Percentiles rank a stretch among this genome's conserved stretches.
These are phyloP conservation scores for Eidolon dupreanum DNA, from an alignment of 2,797 vertebrate genomes.

Conservation along the genomic window DNA sequence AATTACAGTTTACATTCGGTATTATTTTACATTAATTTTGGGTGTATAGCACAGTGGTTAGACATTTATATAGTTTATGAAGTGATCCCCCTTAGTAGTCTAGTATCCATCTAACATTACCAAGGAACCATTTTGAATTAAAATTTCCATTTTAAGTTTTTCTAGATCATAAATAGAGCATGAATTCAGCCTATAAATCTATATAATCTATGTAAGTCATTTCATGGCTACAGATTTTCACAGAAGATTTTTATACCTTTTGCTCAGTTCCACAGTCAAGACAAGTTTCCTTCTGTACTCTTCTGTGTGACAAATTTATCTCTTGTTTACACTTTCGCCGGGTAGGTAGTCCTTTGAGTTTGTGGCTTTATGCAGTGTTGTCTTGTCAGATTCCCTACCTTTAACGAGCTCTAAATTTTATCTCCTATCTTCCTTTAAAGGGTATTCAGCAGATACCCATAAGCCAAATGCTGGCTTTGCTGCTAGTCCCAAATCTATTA, in stretches of 20 bases:
- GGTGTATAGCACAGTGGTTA: too few relatives aligned
- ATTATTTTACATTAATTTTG: too few relatives aligned
- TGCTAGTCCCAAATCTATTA: background rate
- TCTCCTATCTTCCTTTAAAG: background rate
- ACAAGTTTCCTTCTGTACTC: background rate
- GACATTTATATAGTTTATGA: too few relatives aligned
- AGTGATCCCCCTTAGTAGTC: too few relatives aligned
- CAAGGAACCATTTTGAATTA: too few relatives aligned
- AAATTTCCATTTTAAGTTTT: background rate
- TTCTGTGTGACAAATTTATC: background rate
- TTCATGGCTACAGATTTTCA: background rate
- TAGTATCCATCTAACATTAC: too few relatives aligned
- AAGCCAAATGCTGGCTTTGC: background rate
- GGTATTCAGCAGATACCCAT: background rate
- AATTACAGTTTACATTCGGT: too few relatives aligned
- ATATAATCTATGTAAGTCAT: background rate
- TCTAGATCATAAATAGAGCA: background rate
- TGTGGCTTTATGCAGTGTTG: too few relatives aligned
- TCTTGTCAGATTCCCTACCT: background rate
- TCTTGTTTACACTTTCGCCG: background rate
- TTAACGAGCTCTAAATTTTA: background rate
- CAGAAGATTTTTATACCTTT: background rate
- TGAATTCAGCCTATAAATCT: background rate
- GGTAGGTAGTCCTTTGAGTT: background rate
- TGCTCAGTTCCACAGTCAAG: background rate